Evolutionary conservation across 2,797 vertebrate genomes (phyloP), one percentile per base, ranked within the genome.

Genomic region (Hydrolagus colliei): DNA sequence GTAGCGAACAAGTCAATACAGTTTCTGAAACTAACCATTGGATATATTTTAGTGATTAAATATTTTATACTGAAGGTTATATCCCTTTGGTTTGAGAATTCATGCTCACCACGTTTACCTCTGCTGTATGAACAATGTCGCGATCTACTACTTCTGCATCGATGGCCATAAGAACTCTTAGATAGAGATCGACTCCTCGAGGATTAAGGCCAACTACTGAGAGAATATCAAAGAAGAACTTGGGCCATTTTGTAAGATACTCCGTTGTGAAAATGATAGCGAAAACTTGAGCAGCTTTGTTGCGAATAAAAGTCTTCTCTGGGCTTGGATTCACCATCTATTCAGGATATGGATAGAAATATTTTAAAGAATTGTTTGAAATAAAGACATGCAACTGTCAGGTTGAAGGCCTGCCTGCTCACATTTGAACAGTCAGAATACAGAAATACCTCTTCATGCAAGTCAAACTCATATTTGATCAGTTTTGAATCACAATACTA

Each of bases 231-330:
- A 97, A 98, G 92, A 99, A 98, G 93, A 98, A 98, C 92, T 98
- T 98, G 91, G 97, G 98, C 98, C 98, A 99, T 88, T 95, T 94
- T 13, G 96, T 97, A 87, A 97, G 93, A 90, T 98, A 99, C 71
- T 99, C 98, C 88, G 96, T 96, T 89, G 98, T 90, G 88, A 99
- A 99, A 86, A 97, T 96, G 89, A 99, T 91, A 20, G 98, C 96
- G 12, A 99, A 96, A 86, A 99, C 97, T 90, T 99, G 98, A 0
- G 98, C 97, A 0, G 97, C 98, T 92, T 99, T 99, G 92, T 99
- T 99, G 89, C 97, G 95, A 91, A 99, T 97, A 91, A 99, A 99
- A 0, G 96, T 95, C 93, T 98, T 98, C 93, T 99, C 98, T 0
- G 96, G 93, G 13, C 97, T 96, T 20, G 92, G 86, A 87, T 91